Base-by-base conservation (phyloP, 2,113 vertebrate species). In the Pelusios castaneus region DNA sequence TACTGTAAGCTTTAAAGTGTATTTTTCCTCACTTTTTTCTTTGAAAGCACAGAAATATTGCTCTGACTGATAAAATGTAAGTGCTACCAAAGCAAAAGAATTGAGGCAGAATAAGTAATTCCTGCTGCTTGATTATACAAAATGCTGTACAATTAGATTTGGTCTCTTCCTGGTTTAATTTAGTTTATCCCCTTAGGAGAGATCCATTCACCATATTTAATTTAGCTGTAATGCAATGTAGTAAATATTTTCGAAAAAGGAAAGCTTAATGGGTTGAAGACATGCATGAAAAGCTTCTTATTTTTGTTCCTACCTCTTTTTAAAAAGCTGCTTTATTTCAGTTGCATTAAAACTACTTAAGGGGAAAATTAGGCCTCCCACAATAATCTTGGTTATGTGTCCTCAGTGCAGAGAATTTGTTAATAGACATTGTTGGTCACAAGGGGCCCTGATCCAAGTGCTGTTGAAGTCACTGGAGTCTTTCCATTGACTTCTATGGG, bases 81-180 rank as follows among this genome's bases (percentile, higher is more conserved):
- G 16, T 86, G 13, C 85, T 87, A 90, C 27, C 31, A 77, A 94
- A 95, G 7, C 6, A 94, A 95, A 91, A 77, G 22, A 47, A 87
- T 16, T 41, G 31, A 88, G 45, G 54, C 7, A 43, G 63, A 93
- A 58, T 84, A 94, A 95, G 52, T 70, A 93, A 96, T 91, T 97
- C 75, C 70, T 84, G 75, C 70, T 95, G 25, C 80, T 92, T 94
- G 43, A 89, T 96, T 97, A 95, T 88, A 86, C n/a, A 91, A 93
- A 91, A 93, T 85, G 43, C 25, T 91, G 60, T 94, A 88, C 16
- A 93, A 91, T 97, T 97, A 94, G 19, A 67, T 95, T 92, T 97
- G 47, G 34, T 83, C 82, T 94, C 85, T 91, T 95, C 78, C 34
- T 90, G 52, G 85, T 96, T 97, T 97, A 97, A 96, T 98, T 96